Base-by-base conservation (phyloP, 2,797 vertebrate genomes). In the Tamandua tetradactyla region DNA sequence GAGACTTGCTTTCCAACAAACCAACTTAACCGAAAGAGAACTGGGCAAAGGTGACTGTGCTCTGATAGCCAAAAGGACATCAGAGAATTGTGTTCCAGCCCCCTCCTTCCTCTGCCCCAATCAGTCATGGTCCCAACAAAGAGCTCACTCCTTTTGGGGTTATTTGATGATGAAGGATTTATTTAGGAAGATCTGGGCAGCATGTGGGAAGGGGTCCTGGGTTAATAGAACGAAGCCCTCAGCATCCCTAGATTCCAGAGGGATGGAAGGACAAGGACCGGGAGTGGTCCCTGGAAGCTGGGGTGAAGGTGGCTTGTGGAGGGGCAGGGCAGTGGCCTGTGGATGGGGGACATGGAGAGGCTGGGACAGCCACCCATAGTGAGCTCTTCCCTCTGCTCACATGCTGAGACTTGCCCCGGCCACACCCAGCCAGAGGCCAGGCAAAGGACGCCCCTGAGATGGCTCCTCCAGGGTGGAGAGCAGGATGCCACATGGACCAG, bases 61-160 rank as follows among this genome's bases (percentile, higher is more conserved):
- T 47, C 47, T 5, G 47, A 13, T 15, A 57, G 59, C 57, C 35
- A 17, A 11, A n/a, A 71, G 20, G 59, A 27, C 35, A 47, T 59
- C 9, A 59, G 84, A 42, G 8, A 55, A 57, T 78, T 62, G 37
- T 62, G 55, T 57, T 42, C 80, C n/a, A 27, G 5, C 18, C 5
- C 25, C 12, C 22, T 4, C 2, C 7, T 12, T 11, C 20, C 25
- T 9, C 13, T 18, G 17, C 49, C 49, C 2, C 8, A 3, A 40
- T 32, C 61, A 17, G 23, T 61, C 55, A 52, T 5, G 14, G 55
- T 32, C 25, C 52, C 42, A 32, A 8, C 3, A 27, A n/a, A 76
- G 4, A n/a, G 14, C 35, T 5, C 0, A 20, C n/a, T 74, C 27
- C 0, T 1, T 17, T 30, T 18, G 10, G 25, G 55, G 27, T 52